phyloP scores from a whole-genome alignment of 1,140 invertebrate genomes.

The Neotoxoptera formosana region DNA sequence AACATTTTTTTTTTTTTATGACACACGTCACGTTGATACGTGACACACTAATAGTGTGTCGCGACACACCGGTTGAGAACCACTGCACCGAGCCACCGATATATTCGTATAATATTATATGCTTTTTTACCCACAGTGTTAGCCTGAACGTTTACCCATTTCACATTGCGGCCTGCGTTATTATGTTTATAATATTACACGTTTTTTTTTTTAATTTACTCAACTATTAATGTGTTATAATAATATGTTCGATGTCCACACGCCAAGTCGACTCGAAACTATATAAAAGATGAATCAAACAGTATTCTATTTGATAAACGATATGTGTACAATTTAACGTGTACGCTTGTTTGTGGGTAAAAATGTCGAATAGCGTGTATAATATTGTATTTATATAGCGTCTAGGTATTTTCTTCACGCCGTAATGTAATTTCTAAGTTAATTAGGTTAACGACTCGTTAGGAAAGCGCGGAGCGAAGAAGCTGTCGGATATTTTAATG shows the following conservation, averaged over 20 bases:
- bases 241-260: not conserved
- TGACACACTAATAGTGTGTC: too few species aligned
- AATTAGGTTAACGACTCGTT: not conserved
- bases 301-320: not conserved
- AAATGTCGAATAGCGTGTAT: not conserved
- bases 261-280: not conserved
- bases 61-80: too few species aligned
- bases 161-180: not conserved
- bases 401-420: not conserved
- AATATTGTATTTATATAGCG: slow-evolving; percentile 3
- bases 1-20: too few species aligned
- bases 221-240: not conserved
- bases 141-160: not conserved
- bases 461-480: not conserved
- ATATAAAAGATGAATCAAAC: not conserved
- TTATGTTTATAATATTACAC: not conserved
- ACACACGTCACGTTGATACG: too few species aligned
- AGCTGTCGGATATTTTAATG: not conserved
- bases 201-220: not conserved
- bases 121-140: not conserved
- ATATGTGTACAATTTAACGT: not conserved
- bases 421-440: not conserved
- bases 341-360: not conserved
- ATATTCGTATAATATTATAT: too few species aligned
- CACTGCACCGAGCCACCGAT: not conserved